Conservation (phyloP, 2,113 vertebrate species). For the Heteronetta atricapilla region DNA sequence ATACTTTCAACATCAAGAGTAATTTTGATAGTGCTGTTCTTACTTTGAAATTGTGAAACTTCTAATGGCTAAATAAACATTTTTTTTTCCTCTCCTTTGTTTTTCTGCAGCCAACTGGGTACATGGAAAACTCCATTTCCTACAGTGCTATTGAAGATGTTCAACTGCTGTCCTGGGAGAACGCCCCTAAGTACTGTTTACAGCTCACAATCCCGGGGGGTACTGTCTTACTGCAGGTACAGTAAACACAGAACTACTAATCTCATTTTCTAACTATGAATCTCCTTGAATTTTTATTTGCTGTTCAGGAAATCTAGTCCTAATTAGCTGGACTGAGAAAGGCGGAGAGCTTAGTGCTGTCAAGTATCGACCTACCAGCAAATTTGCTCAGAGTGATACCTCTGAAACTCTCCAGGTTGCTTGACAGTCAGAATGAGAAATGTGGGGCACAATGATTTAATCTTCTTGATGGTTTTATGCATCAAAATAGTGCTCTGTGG, state of each 20-base stretch:
- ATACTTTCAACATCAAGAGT: neutral
- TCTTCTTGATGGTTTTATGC: neutral
- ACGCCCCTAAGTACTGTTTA: constrained; percentile 98
- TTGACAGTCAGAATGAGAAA: neutral
- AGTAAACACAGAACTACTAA: constrained; percentile 20
- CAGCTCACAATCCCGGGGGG: constrained; percentile 96
- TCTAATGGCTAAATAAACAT: neutral
- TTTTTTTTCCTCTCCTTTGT: neutral
- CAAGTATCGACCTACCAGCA: neutral
- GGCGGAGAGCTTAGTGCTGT: neutral
- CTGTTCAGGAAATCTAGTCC: neutral
- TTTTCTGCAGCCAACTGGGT: constrained; percentile 91
- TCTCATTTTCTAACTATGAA: neutral
- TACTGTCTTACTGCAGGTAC: constrained; percentile 95
- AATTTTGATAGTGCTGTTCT: neutral
- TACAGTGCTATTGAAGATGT: constrained; percentile 98
- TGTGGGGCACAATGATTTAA: neutral
- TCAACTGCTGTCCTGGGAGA: constrained; percentile 99
- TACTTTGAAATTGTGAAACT: neutral
- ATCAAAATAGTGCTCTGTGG: neutral
- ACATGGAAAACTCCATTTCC: constrained; percentile 96
- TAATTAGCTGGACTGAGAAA: neutral
- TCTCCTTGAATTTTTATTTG: neutral
- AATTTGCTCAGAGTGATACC: neutral
- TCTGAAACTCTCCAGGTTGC: neutral